Percentiles rank a stretch among this genome's conserved stretches.
These are phyloP conservation scores for Nephrotoma flavescens DNA, from an alignment of 2,888 invertebrate genomes.

Conservation along the genomic window DNA sequence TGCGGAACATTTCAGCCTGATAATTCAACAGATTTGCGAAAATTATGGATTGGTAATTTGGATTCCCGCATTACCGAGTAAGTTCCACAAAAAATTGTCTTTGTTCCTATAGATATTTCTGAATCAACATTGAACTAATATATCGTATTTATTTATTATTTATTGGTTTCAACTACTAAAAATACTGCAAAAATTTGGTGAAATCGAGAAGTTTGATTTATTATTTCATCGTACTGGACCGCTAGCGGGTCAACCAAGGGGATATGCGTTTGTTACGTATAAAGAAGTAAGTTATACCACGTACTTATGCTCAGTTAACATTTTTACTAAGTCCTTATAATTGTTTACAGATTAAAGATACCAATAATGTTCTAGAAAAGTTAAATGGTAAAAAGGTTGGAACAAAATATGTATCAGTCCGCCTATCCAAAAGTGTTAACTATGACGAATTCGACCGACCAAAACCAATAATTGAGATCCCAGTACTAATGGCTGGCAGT, in stretches of 20 bases:
- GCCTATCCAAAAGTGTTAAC: conserved; percentile 62
- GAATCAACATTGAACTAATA: conserved; percentile 6
- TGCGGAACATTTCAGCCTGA: background rate
- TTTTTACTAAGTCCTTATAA: background rate
- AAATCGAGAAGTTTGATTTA: conserved; percentile 90
- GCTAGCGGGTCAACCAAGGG: conserved; percentile 73
- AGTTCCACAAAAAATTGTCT: conserved; percentile 34
- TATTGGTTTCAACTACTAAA: conserved; percentile 91
- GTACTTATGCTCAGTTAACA: background rate
- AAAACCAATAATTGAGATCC: conserved; percentile 60
- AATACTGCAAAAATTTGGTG: conserved; percentile 88
- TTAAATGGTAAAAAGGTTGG: conserved; percentile 63
- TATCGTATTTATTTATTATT: conserved; percentile 21
- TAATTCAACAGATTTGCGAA: conserved; percentile 22
- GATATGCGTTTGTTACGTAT: conserved; percentile 88
- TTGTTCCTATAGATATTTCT: conserved; percentile 11
- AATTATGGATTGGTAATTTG: conserved; percentile 82
- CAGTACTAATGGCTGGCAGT: conserved; percentile 53
- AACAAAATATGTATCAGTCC: conserved; percentile 59
- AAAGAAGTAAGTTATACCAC: conserved; percentile 27
- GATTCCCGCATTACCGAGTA: conserved; percentile 88
- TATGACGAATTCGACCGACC: conserved; percentile 60
- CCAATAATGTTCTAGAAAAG: conserved; percentile 52
- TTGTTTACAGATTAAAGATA: conserved; percentile 35
- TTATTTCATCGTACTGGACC: conserved; percentile 87